These are phyloP conservation scores for Heliconius charithonia DNA, from an alignment of 2,888 invertebrate species.

Conservation along the genomic window DNA sequence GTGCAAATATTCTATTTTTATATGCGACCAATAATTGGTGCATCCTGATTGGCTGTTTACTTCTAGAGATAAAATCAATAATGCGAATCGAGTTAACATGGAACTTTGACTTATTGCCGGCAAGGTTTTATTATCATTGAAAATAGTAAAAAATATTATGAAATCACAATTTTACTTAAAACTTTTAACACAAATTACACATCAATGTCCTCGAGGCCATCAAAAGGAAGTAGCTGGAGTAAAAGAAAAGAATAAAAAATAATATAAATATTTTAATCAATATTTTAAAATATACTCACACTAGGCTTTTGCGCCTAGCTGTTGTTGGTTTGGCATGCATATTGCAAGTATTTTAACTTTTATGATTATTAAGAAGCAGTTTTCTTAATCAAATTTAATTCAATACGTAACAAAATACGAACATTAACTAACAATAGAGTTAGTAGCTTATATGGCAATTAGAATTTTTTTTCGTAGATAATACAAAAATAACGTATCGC, in stretches of 20 bases:
- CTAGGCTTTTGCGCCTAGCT: too few species aligned
- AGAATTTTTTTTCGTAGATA: too few species aligned
- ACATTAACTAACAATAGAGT: too few species aligned
- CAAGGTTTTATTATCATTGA: background rate
- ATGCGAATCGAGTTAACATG: background rate
- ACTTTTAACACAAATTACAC: background rate
- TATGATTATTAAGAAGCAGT: too few species aligned
- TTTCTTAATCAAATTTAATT: too few species aligned
- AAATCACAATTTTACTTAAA: background rate
- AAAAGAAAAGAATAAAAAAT: background rate
- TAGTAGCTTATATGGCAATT: too few species aligned
- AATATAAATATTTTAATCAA: background rate
- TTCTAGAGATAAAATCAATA: slow-evolving; percentile 1
- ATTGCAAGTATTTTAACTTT: too few species aligned
- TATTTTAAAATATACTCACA: background rate
- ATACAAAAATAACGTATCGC: background rate
- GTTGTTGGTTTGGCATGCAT: too few species aligned
- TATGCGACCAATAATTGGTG: background rate
- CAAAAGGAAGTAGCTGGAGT: background rate
- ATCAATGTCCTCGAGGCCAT: background rate
- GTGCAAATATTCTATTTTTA: slow-evolving; percentile 21
- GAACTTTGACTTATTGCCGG: background rate
- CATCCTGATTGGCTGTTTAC: background rate
- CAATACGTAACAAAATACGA: too few species aligned
- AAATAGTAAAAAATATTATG: background rate